Evolutionary conservation across 1,140 invertebrate genomes (phyloP).

Genomic region (Lordiphosa collinella): DNA sequence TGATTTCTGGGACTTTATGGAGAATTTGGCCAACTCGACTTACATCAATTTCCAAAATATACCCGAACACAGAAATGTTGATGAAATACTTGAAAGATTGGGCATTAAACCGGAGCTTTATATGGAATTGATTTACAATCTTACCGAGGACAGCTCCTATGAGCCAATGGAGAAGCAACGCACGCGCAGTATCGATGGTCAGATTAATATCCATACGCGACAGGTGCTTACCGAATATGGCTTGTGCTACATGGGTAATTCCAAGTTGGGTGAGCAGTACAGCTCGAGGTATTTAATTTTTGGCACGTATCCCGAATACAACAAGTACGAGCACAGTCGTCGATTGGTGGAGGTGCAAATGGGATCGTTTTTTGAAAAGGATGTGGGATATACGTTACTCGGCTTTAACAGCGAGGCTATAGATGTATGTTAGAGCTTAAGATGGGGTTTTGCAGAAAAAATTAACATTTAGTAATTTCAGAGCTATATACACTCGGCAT

Average conservation of each 20-base stretch:
- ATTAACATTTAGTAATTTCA: constrained; percentile 13
- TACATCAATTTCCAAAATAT: constrained; percentile 73
- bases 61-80: constrained; percentile 38
- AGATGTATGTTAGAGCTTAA: constrained; percentile 30
- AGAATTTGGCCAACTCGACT: constrained; percentile 72
- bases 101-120: constrained; percentile 56
- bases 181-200: constrained; percentile 46
- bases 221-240: constrained; percentile 75
- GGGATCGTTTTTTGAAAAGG: constrained; percentile 52
- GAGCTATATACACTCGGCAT: constrained; percentile 81
- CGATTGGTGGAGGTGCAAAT: constrained; percentile 17
- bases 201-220: constrained; percentile 35
- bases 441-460: no score
- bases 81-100: constrained; percentile 33
- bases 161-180: constrained; percentile 29
- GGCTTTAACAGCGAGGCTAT: constrained; percentile 38
- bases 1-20: constrained; percentile 58
- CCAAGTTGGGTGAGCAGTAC: constrained; percentile 44
- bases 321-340: constrained; percentile 12
- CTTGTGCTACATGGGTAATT: constrained; percentile 67
- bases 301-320: constrained; percentile 46
- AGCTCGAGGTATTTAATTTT: constrained; percentile 54
- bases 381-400: constrained; percentile 38
- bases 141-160: constrained; percentile 54
- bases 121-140: constrained; percentile 72